Evolutionary conservation across 2,888 invertebrate genomes (phyloP), one percentile per base, ranked within the genome.

Genomic region (Drosophila aldrichi): DNA sequence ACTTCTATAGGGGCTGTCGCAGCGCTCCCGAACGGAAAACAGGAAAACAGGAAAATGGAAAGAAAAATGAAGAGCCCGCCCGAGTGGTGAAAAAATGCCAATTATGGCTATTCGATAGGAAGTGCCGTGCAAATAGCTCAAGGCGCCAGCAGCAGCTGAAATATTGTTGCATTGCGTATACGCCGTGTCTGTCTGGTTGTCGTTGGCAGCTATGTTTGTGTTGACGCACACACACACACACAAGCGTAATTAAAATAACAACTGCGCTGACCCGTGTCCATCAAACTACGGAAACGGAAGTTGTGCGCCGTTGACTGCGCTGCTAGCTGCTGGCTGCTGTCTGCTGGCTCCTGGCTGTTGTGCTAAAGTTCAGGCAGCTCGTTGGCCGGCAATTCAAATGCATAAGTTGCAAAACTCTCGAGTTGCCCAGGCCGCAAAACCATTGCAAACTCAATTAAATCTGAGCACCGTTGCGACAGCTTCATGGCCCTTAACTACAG

Each of bases 381-480:
- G 57, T 71, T 40, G 44, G 51, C 64, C 48, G 54, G 51, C 63
- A 44, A 69, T 79, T 70, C 64, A 75, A 74, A 73, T 69, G 77
- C 77, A 77, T 77, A 74, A 66, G 72, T 72, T 80, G 64, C 61
- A 52, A 67, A 80, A 74, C 71, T 76, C 73, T 69, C 57, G 56
- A 75, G 69, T 58, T 34, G 56, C 57, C 29, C 70, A 60, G 73
- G 81, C 86, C 82, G 70, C 89, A 86, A 79, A 86, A 84, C 88
- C 89, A 86, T 89, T 86, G 89, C 80, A 87, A 86, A 86, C 86
- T 89, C 89, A 89, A 86, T 86, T 86, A 86, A 86, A 86, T 84
- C 85, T 82, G 89, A 83, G 89, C 85, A 77, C 79, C 87, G 75
- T 65, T 76, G 84, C 74, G 78, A 59, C 86, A 84, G 64, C 70